A percentile compares a stretch with the other conserved stretches of the same genome.
Evolutionary conservation across 2,888 invertebrate genomes (phyloP).

Genomic region (Antheraea yamamai): DNA sequence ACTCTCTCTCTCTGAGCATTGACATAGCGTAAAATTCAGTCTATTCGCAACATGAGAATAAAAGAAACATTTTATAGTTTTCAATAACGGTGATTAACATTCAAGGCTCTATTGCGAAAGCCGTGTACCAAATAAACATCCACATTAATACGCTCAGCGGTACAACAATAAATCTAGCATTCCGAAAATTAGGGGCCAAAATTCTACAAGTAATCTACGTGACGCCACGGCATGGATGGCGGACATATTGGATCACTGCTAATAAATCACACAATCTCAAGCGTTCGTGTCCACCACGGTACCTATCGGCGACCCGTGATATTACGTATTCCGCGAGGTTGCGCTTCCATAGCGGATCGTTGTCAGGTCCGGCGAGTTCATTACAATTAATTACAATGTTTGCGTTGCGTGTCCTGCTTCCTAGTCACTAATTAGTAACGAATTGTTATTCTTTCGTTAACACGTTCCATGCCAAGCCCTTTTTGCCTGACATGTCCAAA

Average conservation of each 20-base stretch:
- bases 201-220: constrained; percentile 34
- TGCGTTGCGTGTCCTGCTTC: not conserved
- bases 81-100: not conserved
- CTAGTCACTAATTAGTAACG: not conserved
- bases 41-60: not conserved
- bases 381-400: constrained; percentile 45
- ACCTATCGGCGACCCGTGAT: constrained; percentile 27
- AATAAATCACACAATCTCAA: constrained; percentile 18
- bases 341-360: constrained; percentile 53
- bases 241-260: not conserved
- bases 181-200: constrained; percentile 14
- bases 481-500: too few species aligned
- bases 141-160: constrained; percentile 12
- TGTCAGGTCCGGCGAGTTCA: constrained; percentile 57
- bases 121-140: constrained; percentile 12
- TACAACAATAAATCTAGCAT: constrained; percentile 5
- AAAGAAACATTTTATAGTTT: not conserved
- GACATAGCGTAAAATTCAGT: not conserved
- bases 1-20: not conserved
- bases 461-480: too few species aligned
- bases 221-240: constrained; percentile 31
- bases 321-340: constrained; percentile 51
- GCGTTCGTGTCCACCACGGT: constrained; percentile 11
- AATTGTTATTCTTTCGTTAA: constrained; percentile 27
- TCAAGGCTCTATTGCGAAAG: constrained; percentile 11